Conservation (phyloP, 2,888 invertebrate species). For the Spicauda simplicius region DNA sequence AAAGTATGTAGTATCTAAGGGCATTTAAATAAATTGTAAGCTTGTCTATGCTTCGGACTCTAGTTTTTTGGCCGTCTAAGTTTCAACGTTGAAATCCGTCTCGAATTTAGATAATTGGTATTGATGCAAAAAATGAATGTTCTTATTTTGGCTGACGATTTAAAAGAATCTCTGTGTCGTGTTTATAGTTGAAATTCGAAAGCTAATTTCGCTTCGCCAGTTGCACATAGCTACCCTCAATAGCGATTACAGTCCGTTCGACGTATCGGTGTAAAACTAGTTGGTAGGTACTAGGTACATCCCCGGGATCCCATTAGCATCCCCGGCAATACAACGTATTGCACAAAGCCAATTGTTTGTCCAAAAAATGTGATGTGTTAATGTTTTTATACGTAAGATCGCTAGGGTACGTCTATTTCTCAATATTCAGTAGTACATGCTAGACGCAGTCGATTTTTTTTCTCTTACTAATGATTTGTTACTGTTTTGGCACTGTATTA, state of each 20-base stretch:
- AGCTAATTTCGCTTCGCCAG: neutral
- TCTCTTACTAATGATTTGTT: slow-evolving; percentile 83
- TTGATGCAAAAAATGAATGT: neutral
- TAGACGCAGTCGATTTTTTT: slow-evolving; percentile 82
- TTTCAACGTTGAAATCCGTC: neutral
- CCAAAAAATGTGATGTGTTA: slow-evolving; percentile 81
- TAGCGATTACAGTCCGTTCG: slow-evolving; percentile 60
- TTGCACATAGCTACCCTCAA: slow-evolving; percentile 35
- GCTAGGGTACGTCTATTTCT: slow-evolving; percentile 67
- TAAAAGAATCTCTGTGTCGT: slow-evolving; percentile 6
- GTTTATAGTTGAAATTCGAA: slow-evolving; percentile 36
- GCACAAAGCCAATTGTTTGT: slow-evolving; percentile 72
- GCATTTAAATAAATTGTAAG: neutral
- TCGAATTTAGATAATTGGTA: neutral
- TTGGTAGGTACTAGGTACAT: slow-evolving; percentile 63
- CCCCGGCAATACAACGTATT: slow-evolving; percentile 34
- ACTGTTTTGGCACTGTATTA: slow-evolving; percentile 85
- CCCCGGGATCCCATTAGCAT: neutral
- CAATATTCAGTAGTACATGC: slow-evolving; percentile 79
- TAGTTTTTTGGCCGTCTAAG: neutral
- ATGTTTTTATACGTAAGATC: slow-evolving; percentile 61
- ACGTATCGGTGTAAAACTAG: slow-evolving; percentile 79
- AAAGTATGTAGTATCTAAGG: too few relatives aligned
- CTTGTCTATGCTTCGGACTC: neutral
- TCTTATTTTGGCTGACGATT: neutral